Evolutionary conservation across 2,113 vertebrate species (phyloP).

Genomic region (Fulica atra): DNA sequence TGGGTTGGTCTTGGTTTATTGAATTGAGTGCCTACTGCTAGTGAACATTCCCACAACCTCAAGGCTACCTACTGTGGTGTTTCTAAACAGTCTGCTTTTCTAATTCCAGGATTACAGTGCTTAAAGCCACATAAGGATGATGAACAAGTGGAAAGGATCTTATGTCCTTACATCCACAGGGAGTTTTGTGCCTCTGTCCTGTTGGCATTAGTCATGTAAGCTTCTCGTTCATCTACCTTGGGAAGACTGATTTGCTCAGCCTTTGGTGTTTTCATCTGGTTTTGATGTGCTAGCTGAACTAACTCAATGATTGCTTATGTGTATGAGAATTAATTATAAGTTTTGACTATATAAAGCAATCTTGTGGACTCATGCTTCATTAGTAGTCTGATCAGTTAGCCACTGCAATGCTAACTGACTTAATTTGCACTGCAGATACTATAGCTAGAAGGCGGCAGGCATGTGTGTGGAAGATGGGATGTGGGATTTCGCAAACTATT

Average conservation of each 20-base stretch:
- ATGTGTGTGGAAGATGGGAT: background rate
- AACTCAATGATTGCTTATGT: slow-evolving; percentile 15
- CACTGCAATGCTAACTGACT: background rate
- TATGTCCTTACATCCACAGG: slow-evolving; percentile 17
- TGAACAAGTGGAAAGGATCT: slow-evolving; percentile 50
- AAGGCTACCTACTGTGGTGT: slow-evolving; percentile 1
- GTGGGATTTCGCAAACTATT: background rate
- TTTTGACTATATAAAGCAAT: slow-evolving; percentile 2
- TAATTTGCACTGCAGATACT: background rate
- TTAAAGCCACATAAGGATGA: slow-evolving; percentile 41
- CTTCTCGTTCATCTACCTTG: slow-evolving; percentile 15
- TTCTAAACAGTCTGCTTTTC: background rate
- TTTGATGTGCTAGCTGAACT: slow-evolving; percentile 37
- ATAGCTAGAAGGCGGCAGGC: background rate
- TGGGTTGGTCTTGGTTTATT: background rate
- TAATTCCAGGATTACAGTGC: slow-evolving; percentile 54
- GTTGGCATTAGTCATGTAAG: slow-evolving; percentile 41
- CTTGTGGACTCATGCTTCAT: slow-evolving; percentile 16
- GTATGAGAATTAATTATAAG: slow-evolving; percentile 39
- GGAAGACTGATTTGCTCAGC: slow-evolving; percentile 40
- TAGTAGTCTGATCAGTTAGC: slow-evolving; percentile 3
- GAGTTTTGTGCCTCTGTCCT: slow-evolving; percentile 30
- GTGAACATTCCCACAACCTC: background rate
- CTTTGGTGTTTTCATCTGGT: background rate
- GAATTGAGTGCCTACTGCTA: background rate